Evolutionary conservation across 1,140 invertebrate genomes (phyloP), one percentile per base, ranked within the genome.

Genomic region (Caenorhabditis briggsae): DNA sequence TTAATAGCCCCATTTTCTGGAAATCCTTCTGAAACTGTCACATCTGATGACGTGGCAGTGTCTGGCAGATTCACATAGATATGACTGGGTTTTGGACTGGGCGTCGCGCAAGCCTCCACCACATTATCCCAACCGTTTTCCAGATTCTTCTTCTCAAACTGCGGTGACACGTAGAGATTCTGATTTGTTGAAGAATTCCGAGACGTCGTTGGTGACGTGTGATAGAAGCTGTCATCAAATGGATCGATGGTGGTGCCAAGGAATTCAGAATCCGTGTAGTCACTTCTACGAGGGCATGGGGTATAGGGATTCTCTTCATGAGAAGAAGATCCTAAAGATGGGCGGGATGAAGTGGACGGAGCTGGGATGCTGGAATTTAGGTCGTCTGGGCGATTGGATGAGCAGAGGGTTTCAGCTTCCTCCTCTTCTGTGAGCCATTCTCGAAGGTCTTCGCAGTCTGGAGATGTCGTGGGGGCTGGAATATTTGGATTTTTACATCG

Each of bases 351-450:
- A n/a, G 25, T 64, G 33, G 11, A 2, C 50, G 46, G 46, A 11
- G 70, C 46, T 3, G 65, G 65, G 5, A 74, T 18, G 12, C 18
- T 78, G 46, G 70, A 48, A n/a, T 78, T 50, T 2, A 78, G 33
- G n/a, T 50, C 18, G 9, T 50, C 70, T 23, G 70, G 70, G 18
- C 43, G 46, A 18, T 7, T 12, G 8, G 70, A 50, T 9, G 43
- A 50, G 23, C 70, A 78, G 23, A 33, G 33, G 3, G 33, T 11
- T 48, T 78, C 70, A 5, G 25, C 41, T 70, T 70, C 70, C 20
- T 78, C 70, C 23, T 78, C 70, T n/a, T 78, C 70, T n/a, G 70
- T 78, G 8, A 78, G n/a, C 70, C 70, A 78, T 50, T 78, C 70
- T 50, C 46, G 25, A 18, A 78, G 20, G 9, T 78, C 70, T 18